Base-by-base conservation (phyloP, 2,113 vertebrate species). In the Indicator indicator region DNA sequence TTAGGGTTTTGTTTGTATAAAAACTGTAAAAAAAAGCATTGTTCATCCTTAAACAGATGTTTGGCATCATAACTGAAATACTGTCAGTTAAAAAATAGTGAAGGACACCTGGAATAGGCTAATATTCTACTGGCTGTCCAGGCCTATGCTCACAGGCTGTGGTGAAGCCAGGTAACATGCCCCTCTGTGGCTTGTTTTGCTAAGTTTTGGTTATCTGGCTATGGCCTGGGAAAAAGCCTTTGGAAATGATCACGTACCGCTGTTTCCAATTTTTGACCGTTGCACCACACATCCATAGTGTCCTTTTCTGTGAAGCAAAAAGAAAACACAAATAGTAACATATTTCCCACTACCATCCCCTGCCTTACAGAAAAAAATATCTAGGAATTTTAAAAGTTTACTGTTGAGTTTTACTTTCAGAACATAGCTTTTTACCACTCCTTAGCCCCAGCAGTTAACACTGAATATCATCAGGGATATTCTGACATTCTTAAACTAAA, bases 231-330 rank as follows among this genome's bases (percentile, higher is more conserved):
- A 69, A 86, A 44, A 79, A 59, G 36, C 28, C 52, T 77, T 77
- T 81, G 68, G 21, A 27, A 91, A 28, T 10, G 28, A 50, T 83
- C 86, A 98, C 99, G 76, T 98, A 99, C 99, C 68, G 98, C 99
- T 23, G 99, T 99, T 97, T 99, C 99, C 97, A 99, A 97, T 88
- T 99, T 99, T 54, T 98, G 97, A 42, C 99, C 99, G 3, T 99
- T 99, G 96, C 99, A 99, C 99, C 99, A 99, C 55, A 99, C 98
- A 54, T 99, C 99, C 99, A 99, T 99, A 2, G 99, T 99, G 96
- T 99, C 99, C 96, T 99, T 99, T 96, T 99, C 99, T 99, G 97
- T 80, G 94, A 97, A 96, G 87, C 67, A 71, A 88, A 90, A 63
- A 20, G 24, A 58, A 40, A 88, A 76, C 33, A 79, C 59, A 72